Evolutionary conservation across 2,797 vertebrate species (phyloP).

Genomic region (Acrossocheilus fasciatus): DNA sequence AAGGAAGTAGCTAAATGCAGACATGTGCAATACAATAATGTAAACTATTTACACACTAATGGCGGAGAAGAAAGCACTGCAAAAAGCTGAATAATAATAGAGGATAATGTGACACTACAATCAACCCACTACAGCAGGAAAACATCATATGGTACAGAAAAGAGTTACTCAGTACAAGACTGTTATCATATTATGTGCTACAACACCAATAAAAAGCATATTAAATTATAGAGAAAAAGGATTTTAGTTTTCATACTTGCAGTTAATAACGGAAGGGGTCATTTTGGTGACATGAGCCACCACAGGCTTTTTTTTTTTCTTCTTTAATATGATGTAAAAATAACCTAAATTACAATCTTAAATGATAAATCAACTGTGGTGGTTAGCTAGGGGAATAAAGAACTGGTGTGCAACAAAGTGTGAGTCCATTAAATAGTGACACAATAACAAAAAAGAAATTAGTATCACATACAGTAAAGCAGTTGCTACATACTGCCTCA

Average conservation of each 20-base stretch:
- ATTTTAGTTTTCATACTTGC: not conserved
- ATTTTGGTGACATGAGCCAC: not conserved
- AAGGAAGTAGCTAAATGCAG: constrained; percentile 19
- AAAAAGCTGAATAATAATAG: constrained; percentile 35
- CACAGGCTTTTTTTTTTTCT: not conserved
- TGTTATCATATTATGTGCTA: constrained; percentile 6
- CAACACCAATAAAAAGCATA: not conserved
- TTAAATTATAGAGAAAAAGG: not conserved
- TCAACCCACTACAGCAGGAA: constrained; percentile 9
- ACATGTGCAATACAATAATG: constrained; percentile 28
- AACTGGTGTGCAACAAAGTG: not conserved
- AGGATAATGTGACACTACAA: constrained; percentile 34
- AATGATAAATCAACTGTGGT: not conserved
- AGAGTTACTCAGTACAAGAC: not conserved
- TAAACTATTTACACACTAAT: constrained; percentile 27
- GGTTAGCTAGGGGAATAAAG: not conserved
- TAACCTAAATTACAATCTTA: not conserved
- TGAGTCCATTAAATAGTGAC: not conserved
- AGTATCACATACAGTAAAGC: not conserved
- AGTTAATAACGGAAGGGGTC: not conserved
- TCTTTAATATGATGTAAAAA: not conserved
- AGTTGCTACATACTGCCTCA: constrained; percentile 18
- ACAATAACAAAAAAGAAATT: not conserved
- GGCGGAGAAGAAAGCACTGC: not conserved
- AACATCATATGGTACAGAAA: not conserved